Conservation (phyloP, 2,113 vertebrate genomes). For the Malurus cyaneus region DNA sequence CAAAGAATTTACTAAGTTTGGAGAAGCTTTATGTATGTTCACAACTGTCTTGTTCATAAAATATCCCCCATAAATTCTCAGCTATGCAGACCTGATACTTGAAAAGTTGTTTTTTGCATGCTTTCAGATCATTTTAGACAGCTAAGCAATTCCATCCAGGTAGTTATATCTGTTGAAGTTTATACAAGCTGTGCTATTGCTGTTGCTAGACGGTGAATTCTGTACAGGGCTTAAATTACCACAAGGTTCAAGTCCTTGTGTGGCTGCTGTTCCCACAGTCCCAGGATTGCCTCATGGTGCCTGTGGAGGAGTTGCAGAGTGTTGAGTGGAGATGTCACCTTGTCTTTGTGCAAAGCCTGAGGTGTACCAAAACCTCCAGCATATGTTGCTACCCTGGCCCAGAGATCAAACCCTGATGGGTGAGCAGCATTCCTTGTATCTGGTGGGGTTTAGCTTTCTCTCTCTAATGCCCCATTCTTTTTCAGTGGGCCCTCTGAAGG, state of each 20-base stretch:
- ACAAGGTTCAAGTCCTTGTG: not conserved
- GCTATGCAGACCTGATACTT: not conserved
- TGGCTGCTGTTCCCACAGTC: not conserved
- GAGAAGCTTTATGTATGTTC: not conserved
- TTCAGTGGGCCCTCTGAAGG: not conserved
- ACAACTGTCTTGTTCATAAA: not conserved
- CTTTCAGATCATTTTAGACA: not conserved
- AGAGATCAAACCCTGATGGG: not conserved
- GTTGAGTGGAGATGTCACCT: not conserved
- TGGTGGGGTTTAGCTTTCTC: not conserved
- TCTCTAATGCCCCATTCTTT: not conserved
- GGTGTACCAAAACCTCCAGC: rapidly evolving
- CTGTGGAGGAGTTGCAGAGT: not conserved
- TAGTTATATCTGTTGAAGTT: not conserved
- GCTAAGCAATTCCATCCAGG: not conserved
- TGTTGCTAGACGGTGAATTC: not conserved
- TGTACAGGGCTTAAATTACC: not conserved
- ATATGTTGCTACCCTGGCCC: rapidly evolving
- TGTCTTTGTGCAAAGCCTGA: not conserved
- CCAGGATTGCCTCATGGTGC: rapidly evolving
- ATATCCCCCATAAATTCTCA: not conserved
- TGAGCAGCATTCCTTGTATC: not conserved
- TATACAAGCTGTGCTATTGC: not conserved
- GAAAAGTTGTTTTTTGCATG: rapidly evolving
- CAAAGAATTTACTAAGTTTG: not conserved